These are phyloP conservation scores for Drosophila mayaguana DNA, from an alignment of 2,888 invertebrate species.

Conservation along the genomic window DNA sequence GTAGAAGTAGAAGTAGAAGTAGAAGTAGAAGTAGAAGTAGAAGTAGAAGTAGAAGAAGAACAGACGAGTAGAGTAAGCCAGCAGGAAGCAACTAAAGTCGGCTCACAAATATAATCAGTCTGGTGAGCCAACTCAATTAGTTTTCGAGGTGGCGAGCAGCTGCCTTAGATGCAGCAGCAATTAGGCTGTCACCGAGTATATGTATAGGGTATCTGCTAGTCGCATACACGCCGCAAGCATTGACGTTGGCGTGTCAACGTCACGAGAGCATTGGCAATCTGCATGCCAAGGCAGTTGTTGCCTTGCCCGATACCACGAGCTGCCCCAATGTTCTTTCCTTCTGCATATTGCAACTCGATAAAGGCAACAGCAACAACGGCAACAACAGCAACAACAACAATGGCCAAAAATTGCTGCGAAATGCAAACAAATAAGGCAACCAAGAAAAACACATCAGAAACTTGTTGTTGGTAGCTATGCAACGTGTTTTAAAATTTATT, in stretches of 20 bases:
- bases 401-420: conserved; percentile 9
- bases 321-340: background rate
- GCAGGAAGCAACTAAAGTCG: background rate
- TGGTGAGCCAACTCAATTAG: background rate
- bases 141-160: background rate
- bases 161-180: too few species aligned
- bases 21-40: background rate
- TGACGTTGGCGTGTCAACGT: conserved; percentile 3
- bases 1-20: background rate
- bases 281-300: conserved; percentile 47
- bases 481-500: conserved; percentile 66
- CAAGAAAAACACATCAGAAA: conserved; percentile 34
- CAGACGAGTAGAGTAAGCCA: background rate
- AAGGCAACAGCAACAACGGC: conserved; percentile 19
- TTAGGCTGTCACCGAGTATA: too few species aligned
- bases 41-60: background rate
- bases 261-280: conserved; percentile 50
- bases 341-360: conserved; percentile 34
- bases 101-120: background rate
- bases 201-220: conserved; percentile 1
- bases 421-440: conserved; percentile 43
- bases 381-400: conserved; percentile 10
- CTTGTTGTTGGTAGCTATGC: conserved; percentile 44
- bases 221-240: background rate
- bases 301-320: background rate